Percentiles rank a stretch among this genome's conserved stretches.
phyloP scores from a whole-genome alignment of 2,888 invertebrate species.

The Elmis aenea region DNA sequence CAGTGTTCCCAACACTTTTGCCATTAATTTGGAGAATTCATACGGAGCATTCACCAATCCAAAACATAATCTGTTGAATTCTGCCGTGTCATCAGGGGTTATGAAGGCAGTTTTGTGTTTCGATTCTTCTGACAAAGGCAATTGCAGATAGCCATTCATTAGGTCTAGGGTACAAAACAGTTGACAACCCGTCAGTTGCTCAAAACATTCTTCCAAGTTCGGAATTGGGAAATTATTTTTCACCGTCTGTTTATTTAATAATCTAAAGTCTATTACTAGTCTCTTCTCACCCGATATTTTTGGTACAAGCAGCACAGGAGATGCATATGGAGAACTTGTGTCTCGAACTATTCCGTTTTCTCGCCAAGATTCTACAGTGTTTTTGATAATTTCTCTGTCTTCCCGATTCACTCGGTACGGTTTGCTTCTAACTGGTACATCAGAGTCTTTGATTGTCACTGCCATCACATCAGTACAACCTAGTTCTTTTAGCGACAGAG shows the following conservation, averaged over 20 bases:
- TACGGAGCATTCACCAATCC: constrained; percentile 26
- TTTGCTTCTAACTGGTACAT: constrained; percentile 10
- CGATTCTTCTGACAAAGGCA: constrained; percentile 8
- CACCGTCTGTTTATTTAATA: constrained; percentile 18
- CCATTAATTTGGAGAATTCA: constrained; percentile 27
- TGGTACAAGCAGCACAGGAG: constrained; percentile 20
- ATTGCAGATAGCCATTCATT: constrained; percentile 12
- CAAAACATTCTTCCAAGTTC: constrained; percentile 20
- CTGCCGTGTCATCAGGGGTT: constrained; percentile 29
- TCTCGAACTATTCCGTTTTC: constrained; percentile 20
- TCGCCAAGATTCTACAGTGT: constrained; percentile 22
- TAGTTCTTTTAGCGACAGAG: constrained; percentile 11
- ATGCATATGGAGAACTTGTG: constrained; percentile 24
- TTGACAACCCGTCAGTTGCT: constrained; percentile 12
- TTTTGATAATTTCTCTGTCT: constrained; percentile 9
- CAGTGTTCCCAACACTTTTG: constrained; percentile 13
- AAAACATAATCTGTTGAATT: constrained; percentile 26
- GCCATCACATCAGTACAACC: constrained; percentile 11
- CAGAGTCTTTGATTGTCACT: constrained; percentile 12
- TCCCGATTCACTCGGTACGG: constrained; percentile 9
- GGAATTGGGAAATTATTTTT: constrained; percentile 20
- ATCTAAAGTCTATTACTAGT: constrained; percentile 21
- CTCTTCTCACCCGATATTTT: constrained; percentile 19
- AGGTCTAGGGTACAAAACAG: constrained; percentile 14
- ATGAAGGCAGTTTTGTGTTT: constrained; percentile 16